phyloP scores from a whole-genome alignment of 2,888 invertebrate species.

The Thymelicus acteon region DNA sequence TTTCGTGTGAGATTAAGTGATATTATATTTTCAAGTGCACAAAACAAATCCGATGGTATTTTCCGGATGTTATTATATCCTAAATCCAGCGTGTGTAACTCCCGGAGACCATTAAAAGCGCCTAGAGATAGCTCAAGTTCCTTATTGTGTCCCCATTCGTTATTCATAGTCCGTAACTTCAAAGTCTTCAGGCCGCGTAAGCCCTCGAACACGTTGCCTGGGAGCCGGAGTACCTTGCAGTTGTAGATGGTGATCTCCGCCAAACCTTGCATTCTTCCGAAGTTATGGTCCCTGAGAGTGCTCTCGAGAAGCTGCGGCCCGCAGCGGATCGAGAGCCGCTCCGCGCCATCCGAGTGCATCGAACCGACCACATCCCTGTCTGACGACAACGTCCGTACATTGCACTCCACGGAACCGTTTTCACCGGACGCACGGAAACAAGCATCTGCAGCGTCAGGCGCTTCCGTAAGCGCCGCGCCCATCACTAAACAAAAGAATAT shows the following conservation, averaged over 20 bases:
- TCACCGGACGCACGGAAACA: conserved; percentile 75
- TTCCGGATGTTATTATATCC: conserved; percentile 92
- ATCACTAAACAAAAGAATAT: conserved; percentile 83
- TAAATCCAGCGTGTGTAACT: conserved; percentile 91
- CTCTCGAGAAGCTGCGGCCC: conserved; percentile 87
- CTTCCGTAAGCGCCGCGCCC: conserved; percentile 82
- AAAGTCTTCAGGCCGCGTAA: conserved; percentile 91
- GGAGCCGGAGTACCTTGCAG: conserved; percentile 92
- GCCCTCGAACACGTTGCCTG: conserved; percentile 91
- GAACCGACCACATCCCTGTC: conserved; percentile 87
- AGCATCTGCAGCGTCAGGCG: conserved; percentile 76
- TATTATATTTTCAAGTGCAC: conserved; percentile 91
- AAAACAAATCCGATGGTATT: conserved; percentile 91
- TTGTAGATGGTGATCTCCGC: conserved; percentile 90
- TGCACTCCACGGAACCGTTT: conserved; percentile 83
- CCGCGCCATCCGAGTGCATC: conserved; percentile 89
- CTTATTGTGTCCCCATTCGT: conserved; percentile 89
- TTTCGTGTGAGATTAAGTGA: conserved; percentile 94
- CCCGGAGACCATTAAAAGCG: conserved; percentile 90
- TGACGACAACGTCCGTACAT: conserved; percentile 88
- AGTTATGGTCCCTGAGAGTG: conserved; percentile 89
- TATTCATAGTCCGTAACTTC: conserved; percentile 91
- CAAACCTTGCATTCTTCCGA: conserved; percentile 90
- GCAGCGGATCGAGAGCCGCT: conserved; percentile 90
- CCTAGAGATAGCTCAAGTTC: conserved; percentile 89